Conservation (phyloP, 2,113 vertebrate species). For the Serilophus lunatus region DNA sequence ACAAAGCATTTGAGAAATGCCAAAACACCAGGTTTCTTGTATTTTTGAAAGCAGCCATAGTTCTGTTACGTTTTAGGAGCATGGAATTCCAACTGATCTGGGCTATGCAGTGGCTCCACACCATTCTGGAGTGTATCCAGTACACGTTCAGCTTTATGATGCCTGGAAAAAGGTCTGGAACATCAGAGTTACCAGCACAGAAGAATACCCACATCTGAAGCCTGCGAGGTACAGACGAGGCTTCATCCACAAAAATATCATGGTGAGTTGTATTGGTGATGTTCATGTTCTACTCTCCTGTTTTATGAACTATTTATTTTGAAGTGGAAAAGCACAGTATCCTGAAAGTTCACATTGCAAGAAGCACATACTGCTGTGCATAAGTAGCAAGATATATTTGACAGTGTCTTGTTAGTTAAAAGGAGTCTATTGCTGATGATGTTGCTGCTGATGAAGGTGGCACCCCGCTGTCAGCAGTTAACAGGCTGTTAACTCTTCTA, state of each 20-base stretch:
- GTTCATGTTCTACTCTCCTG: not conserved
- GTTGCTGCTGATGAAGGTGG: conserved; percentile 6
- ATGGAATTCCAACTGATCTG: conserved; percentile 91
- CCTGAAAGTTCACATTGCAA: not conserved
- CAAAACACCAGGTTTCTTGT: not conserved
- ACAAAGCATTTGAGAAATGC: not conserved
- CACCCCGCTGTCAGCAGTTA: not conserved
- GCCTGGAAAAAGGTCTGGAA: conserved; percentile 96
- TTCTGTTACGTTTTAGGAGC: conserved; percentile 78
- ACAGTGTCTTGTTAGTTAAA: conserved; percentile 16
- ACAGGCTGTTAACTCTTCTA: not conserved
- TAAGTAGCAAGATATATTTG: not conserved
- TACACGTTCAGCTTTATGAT: conserved; percentile 94
- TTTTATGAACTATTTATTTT: not conserved
- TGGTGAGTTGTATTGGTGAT: conserved; percentile 76
- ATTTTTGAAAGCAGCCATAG: not conserved
- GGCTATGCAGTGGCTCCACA: conserved; percentile 96
- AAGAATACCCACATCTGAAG: conserved; percentile 96
- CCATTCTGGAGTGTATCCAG: conserved; percentile 95
- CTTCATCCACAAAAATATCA: conserved; percentile 92
- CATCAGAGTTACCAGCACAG: conserved; percentile 94
- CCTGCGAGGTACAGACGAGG: conserved; percentile 91
- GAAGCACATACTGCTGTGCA: not conserved
- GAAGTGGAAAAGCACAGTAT: not conserved
- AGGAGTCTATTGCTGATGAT: conserved; percentile 7